Percentiles rank a stretch among this genome's conserved stretches.
These are phyloP conservation scores for Morone saxatilis DNA, from an alignment of 2,113 vertebrate genomes.

Conservation along the genomic window DNA sequence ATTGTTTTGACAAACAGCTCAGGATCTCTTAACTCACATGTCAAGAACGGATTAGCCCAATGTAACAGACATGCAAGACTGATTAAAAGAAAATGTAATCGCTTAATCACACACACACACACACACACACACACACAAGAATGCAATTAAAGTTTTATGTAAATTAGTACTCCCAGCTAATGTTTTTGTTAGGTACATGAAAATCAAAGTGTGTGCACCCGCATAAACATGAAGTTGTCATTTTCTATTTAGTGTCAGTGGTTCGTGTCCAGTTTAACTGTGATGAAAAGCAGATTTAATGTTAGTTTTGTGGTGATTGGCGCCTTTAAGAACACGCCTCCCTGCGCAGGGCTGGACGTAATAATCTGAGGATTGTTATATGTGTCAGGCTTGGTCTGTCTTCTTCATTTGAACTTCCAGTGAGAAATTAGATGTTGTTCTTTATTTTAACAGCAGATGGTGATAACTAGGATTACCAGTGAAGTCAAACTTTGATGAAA, in stretches of 20 bases:
- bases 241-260: not conserved
- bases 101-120: conserved; percentile 5
- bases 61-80: conserved; percentile 42
- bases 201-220: not conserved
- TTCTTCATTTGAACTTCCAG: no score
- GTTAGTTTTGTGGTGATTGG: no score
- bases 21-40: conserved; percentile 28
- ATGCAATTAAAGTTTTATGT: conserved; percentile 23
- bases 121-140: not conserved
- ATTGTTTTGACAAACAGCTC: conserved; percentile 33
- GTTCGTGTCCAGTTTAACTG: not conserved
- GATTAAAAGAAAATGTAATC: conserved; percentile 40
- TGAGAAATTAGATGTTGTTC: no score
- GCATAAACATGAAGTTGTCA: not conserved
- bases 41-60: conserved; percentile 56
- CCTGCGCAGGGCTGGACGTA: no score
- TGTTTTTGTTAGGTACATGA: not conserved
- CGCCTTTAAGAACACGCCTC: no score
- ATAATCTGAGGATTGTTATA: no score
- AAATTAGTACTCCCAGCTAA: not conserved
- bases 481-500: no score
- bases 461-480: no score
- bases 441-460: no score
- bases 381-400: no score
- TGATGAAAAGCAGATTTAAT: not conserved